A percentile compares a stretch with the other conserved stretches of the same genome.
Evolutionary conservation across 2,888 invertebrate species (phyloP).

Genomic region (Acronicta leporina): DNA sequence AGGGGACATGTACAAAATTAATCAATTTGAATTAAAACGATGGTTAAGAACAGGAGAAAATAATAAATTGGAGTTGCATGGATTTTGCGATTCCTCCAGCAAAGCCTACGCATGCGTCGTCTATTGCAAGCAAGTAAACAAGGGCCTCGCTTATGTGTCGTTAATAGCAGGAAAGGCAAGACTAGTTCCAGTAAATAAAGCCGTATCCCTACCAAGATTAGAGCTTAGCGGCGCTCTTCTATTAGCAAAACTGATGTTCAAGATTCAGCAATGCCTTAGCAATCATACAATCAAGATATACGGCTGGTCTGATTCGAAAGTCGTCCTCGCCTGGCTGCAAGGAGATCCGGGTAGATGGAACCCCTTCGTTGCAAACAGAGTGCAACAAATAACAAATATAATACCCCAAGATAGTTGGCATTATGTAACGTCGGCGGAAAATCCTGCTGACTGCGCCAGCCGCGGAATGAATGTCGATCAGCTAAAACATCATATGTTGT

Average conservation of each 20-base stretch:
- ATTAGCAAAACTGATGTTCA: not conserved
- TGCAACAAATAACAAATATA: not conserved
- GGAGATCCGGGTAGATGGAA: too few species aligned
- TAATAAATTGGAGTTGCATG: not conserved
- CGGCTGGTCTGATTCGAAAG: too few species aligned
- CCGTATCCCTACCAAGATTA: not conserved
- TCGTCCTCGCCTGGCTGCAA: too few species aligned
- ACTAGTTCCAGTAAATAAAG: not conserved
- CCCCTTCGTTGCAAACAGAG: too few species aligned
- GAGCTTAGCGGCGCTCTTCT: conserved; percentile 2
- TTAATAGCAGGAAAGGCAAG: conserved; percentile 1
- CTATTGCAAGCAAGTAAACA: not conserved
- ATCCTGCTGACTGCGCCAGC: conserved; percentile 17
- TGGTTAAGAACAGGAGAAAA: not conserved
- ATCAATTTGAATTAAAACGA: not conserved
- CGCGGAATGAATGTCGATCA: conserved; percentile 4
- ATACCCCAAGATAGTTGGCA: not conserved
- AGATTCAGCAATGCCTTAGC: too few species aligned
- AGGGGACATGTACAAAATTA: not conserved
- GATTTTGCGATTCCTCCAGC: conserved; percentile 1
- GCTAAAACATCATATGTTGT: conserved; percentile 2
- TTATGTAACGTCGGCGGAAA: conserved; percentile 15
- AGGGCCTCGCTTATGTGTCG: too few species aligned
- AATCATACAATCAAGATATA: too few species aligned
- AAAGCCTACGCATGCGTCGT: conserved; percentile 5